Evolutionary conservation across 2,888 invertebrate species (phyloP).

Genomic region (Tenthredo mesomela): DNA sequence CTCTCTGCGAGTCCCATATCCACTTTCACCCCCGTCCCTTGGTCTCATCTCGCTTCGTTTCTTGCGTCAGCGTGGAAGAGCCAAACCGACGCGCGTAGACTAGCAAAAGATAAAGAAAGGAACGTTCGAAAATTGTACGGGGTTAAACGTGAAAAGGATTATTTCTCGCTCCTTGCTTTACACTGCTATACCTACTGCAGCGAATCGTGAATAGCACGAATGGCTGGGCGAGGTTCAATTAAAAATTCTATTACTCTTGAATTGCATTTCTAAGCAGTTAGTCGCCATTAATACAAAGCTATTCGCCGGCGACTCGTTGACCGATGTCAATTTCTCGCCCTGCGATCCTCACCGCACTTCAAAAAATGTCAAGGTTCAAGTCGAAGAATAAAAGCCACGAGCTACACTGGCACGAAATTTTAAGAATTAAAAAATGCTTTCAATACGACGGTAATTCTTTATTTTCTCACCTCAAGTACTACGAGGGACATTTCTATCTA

Average conservation of each 20-base stretch:
- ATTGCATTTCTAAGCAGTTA: slow-evolving; percentile 41
- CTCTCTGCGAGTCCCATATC: slow-evolving; percentile 50
- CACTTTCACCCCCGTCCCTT: slow-evolving; percentile 41
- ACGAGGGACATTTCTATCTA: neutral
- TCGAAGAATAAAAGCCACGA: neutral
- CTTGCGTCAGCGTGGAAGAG: slow-evolving; percentile 43
- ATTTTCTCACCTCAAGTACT: neutral
- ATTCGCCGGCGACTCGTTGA: slow-evolving; percentile 41
- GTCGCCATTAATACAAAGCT: slow-evolving; percentile 44
- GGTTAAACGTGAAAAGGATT: slow-evolving; percentile 37
- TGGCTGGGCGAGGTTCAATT: slow-evolving; percentile 35
- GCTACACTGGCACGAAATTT: neutral
- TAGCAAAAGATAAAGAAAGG: slow-evolving; percentile 24
- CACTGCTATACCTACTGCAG: neutral
- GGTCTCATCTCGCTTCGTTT: slow-evolving; percentile 41
- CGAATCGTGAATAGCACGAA: slow-evolving; percentile 33
- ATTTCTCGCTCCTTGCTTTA: slow-evolving; percentile 12
- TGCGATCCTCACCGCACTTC: neutral
- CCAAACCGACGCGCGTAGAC: slow-evolving; percentile 24
- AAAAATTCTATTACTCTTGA: slow-evolving; percentile 49
- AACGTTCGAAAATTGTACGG: slow-evolving; percentile 35
- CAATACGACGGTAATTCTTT: neutral
- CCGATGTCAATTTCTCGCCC: slow-evolving; percentile 44
- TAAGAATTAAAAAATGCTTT: neutral
- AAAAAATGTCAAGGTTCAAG: neutral